Base-by-base conservation (phyloP, 2,113 vertebrate species). In the Elephantulus edwardii region DNA sequence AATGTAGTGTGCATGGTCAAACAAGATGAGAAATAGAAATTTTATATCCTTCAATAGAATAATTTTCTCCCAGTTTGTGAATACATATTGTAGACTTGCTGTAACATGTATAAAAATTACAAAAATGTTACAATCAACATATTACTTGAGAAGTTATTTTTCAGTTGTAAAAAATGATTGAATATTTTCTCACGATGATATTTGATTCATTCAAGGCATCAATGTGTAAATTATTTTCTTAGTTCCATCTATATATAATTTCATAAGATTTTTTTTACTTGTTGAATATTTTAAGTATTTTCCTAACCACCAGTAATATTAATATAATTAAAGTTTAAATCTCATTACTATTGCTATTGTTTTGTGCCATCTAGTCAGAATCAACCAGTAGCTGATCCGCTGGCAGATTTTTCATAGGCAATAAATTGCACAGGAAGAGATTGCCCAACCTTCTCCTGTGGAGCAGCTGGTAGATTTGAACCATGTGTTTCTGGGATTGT, bases 91-190 rank as follows among this genome's bases (percentile, higher is more conserved):
- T 22, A 8, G 56, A 28, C 26, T 71, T 19, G 3, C 38, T 46
- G 58, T 46, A 16, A 26, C 14, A 28, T 28, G 17, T 13, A 42
- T 33, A 30, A 50, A 70, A 12, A 22, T 4, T 50, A 14, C 5
- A 83, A 5, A 9, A 70, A 2, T 3, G 2, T 28, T 56, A 38
- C 1, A 8, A 42, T 9, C 6, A 0, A 5, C 1, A 4, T 40
- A 11, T 9, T 26, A 44, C 17, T 13, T 42, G 4, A 46, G 7
- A 30, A 35, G 22, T 26, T 35, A 50, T 22, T 48, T n/a, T 20
- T 42, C 19, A 3, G 28, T 24, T 33, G 26, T 8, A 60, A 79
- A 72, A 38, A 40, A n/a, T 38, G 19, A 35, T 30, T 8, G 42
- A 48, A 26, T 35, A 30, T 50, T 50, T 50, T 14, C 48, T 50